Evolutionary conservation across 2,113 vertebrate species (phyloP).

Genomic region (Glaucomys volans): DNA sequence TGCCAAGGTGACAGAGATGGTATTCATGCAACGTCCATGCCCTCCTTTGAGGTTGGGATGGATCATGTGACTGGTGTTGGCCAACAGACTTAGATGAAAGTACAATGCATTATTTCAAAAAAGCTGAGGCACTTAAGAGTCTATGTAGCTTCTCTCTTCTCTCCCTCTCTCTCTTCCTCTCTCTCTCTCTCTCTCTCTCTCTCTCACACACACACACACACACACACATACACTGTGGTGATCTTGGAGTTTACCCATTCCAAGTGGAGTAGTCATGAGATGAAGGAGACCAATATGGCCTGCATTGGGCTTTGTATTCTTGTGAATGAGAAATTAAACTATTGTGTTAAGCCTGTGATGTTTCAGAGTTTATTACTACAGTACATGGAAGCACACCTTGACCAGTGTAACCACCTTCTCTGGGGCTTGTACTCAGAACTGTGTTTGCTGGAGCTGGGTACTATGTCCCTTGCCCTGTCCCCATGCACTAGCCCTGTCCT

Average conservation of each 20-base stretch:
- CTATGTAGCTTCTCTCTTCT: not conserved
- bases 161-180: not conserved
- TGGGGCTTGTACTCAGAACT: not conserved
- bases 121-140: not conserved
- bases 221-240: not conserved
- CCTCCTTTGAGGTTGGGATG: not conserved
- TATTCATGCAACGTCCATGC: accelerated
- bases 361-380: not conserved
- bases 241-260: not conserved
- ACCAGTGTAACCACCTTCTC: not conserved
- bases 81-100: not conserved
- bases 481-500: not conserved
- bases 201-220: too few species aligned
- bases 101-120: not conserved
- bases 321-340: constrained; percentile 12
- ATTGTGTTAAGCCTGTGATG: not conserved
- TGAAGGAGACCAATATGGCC: not conserved
- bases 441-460: not conserved
- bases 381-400: not conserved
- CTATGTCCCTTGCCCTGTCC: not conserved
- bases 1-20: not conserved
- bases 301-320: not conserved
- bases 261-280: not conserved
- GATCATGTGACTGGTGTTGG: not conserved
- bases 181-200: too few species aligned